Evolutionary conservation across 2,113 vertebrate genomes (phyloP), one percentile per base, ranked within the genome.

Genomic region (Gila orcuttii): DNA sequence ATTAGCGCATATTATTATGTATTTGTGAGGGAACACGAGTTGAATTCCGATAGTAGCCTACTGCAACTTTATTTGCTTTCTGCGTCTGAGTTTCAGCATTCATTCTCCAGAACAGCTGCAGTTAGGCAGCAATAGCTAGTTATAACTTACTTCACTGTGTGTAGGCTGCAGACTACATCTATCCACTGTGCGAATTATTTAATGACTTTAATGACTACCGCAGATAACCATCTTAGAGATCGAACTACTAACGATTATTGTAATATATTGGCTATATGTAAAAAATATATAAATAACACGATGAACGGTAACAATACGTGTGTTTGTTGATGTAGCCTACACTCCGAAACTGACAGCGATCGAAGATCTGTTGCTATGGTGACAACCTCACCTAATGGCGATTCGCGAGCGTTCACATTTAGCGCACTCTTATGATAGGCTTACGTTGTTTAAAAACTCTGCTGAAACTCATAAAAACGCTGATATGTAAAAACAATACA

Each of bases 41-140:
- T 80, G 47, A 80, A 80, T 64, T 80, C 57, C 59, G 23, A 60
- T 62, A 45, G 59, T 28, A 52, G 42, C 8, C 42, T 50, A 10
- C 9, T 47, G 13, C 59, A 80, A 62, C 23, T 64, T 60, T 28
- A 31, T 19, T 45, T 45, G 59, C 6, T 45, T 47, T 80, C n/a
- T 17, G 78, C 23, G 23, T n/a, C 69, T 45, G 21, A 42, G 42
- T 47, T 25, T 25, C 71, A 47, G 71, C 5, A 74, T 45, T 5
- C 10, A 19, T 25, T 28, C 36, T 10, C 39, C 36, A 45, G 21
- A 25, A 25, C 17, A 55, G 47, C 36, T 17, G 13, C 12, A 76
- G 33, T 42, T 42, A 42, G 42, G 42, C 42, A 42, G 8, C 42
- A 2, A 42, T 42, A 9, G 42, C 8, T 42, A 42, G 39, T 42